phyloP scores from a whole-genome alignment of 2,113 vertebrate species.

The Clarias magur region DNA sequence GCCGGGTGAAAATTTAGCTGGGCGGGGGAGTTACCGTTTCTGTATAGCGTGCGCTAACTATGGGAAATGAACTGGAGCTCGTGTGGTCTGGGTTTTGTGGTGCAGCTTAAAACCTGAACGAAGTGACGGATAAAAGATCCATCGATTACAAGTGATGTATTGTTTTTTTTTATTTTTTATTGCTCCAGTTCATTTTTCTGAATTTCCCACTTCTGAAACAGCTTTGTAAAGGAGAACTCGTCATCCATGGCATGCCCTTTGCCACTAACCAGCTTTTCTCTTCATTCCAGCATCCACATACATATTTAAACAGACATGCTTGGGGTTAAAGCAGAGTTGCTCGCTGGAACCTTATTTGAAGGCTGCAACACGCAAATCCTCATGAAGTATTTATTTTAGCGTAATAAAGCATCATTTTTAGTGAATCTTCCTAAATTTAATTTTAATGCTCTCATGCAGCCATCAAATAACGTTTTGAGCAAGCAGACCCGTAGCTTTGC shows the following conservation, averaged over 20 bases:
- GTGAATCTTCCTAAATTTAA: background rate
- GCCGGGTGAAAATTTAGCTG: conserved; percentile 39
- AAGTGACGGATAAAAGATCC: background rate
- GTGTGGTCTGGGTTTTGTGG: background rate
- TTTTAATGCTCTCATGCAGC: background rate
- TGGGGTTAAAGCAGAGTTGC: background rate
- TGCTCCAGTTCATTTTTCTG: conserved; percentile 27
- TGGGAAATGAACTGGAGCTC: conserved; percentile 26
- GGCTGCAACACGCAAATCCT: background rate
- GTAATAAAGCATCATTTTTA: background rate
- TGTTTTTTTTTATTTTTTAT: background rate
- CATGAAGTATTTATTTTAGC: background rate
- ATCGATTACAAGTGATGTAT: background rate
- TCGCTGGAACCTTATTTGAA: conserved; percentile 20
- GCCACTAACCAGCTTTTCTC: conserved; percentile 32
- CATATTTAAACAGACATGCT: background rate
- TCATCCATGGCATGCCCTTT: conserved; percentile 19
- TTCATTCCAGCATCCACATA: background rate
- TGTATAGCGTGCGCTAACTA: background rate
- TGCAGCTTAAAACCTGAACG: no score
- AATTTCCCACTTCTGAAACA: background rate
- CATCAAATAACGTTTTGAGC: conserved; percentile 10
- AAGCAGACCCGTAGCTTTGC: background rate
- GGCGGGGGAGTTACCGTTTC: background rate
- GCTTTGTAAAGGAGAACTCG: background rate